A percentile compares a stretch with the other conserved stretches of the same genome.
Conservation (phyloP, 1,140 invertebrate species). For the Anastrepha obliqua region DNA sequence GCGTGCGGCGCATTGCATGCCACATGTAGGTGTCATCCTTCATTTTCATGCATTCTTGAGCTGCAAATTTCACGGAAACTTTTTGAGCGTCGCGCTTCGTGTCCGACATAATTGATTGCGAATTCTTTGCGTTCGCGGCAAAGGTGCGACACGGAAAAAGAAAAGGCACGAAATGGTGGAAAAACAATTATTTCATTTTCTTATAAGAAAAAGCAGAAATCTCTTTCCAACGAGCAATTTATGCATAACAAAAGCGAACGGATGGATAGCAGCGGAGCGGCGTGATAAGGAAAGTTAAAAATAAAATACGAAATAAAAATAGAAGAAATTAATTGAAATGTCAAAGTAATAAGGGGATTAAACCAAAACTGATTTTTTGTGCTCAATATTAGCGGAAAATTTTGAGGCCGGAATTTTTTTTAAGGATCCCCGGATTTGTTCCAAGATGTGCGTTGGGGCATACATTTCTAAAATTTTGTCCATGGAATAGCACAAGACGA, state of each 20-base stretch:
- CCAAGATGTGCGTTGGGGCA: no score
- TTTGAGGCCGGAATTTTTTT: no score
- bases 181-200: background rate
- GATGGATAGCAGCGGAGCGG: no score
- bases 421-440: no score
- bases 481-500: no score
- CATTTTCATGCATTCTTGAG: slow-evolving; percentile 47
- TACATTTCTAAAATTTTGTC: no score
- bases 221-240: no score
- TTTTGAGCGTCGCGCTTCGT: slow-evolving; percentile 2
- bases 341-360: no score
- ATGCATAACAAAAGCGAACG: background rate
- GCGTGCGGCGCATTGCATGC: slow-evolving; percentile 18
- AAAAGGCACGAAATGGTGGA: background rate
- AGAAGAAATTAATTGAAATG: background rate
- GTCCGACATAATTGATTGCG: slow-evolving; percentile 15
- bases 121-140: slow-evolving; percentile 19
- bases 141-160: background rate
- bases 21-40: slow-evolving; percentile 42
- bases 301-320: background rate
- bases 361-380: no score
- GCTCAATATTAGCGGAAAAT: no score
- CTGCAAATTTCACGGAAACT: slow-evolving; percentile 42
- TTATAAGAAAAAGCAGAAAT: no score
- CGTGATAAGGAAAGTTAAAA: no score